A percentile compares a stretch with the other conserved stretches of the same genome.
Conservation (phyloP, 2,113 vertebrate genomes). For the Leptobrachium ailaonicum region DNA sequence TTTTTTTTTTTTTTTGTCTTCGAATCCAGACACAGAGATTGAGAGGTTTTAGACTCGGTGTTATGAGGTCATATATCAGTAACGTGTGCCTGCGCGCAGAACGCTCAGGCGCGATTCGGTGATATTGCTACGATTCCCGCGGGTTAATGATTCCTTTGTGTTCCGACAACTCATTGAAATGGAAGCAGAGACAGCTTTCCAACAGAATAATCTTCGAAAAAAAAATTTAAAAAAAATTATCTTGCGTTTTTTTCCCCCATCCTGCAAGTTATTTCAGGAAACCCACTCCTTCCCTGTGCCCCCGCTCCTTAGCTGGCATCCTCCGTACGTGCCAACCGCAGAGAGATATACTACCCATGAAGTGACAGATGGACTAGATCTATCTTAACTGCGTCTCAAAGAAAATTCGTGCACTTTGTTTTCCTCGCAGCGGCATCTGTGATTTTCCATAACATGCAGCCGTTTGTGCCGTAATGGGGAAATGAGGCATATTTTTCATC, state of each 20-base stretch:
- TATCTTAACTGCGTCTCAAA: conserved; percentile 6
- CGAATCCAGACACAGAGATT: background rate
- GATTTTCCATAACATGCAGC: conserved; percentile 21
- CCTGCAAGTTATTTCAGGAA: background rate
- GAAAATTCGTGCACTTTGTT: background rate
- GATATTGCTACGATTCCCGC: background rate
- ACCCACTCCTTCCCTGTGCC: background rate
- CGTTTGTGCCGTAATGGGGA: background rate
- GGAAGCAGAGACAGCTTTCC: background rate
- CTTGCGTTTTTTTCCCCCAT: background rate
- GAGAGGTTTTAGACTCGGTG: background rate
- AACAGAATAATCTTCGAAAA: background rate
- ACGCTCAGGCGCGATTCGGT: background rate
- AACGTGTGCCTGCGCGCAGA: background rate
- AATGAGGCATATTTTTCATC: conserved; percentile 25
- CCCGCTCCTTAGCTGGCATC: background rate
- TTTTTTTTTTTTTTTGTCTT: background rate
- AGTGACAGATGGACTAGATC: background rate
- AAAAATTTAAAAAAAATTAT: background rate
- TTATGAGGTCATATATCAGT: background rate
- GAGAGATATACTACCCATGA: background rate
- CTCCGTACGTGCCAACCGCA: background rate
- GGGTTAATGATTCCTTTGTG: conserved; percentile 6
- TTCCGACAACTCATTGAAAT: background rate
- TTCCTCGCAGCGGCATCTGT: background rate